phyloP scores from a whole-genome alignment of 2,888 invertebrate species.

The Incurvaria masculella region DNA sequence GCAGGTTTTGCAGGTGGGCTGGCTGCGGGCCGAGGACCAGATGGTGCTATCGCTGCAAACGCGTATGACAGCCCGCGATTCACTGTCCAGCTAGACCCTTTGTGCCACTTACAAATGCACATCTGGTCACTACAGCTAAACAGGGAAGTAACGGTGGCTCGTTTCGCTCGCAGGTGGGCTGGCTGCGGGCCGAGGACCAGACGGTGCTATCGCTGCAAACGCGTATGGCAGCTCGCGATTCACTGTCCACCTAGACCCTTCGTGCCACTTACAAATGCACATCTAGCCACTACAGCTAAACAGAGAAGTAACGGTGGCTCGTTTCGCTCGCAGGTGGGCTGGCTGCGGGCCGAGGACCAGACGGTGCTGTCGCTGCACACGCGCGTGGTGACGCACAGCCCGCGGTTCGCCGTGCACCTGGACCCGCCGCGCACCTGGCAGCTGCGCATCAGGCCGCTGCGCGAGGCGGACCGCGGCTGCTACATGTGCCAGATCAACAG shows the following conservation, averaged over 20 bases:
- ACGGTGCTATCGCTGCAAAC: conserved; percentile 86
- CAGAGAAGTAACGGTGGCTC: not conserved
- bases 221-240: conserved; percentile 81
- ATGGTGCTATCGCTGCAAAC: conserved; percentile 86
- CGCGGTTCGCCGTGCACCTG: conserved; percentile 76
- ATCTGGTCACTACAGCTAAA: conserved; percentile 75
- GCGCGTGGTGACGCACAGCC: conserved; percentile 80
- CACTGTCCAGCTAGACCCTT: conserved; percentile 77
- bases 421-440: conserved; percentile 85
- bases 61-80: conserved; percentile 80
- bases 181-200: conserved; percentile 87
- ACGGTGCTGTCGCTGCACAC: conserved; percentile 86
- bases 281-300: conserved; percentile 62
- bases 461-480: conserved; percentile 77
- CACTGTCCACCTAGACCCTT: conserved; percentile 77
- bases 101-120: conserved; percentile 81
- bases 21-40: conserved; percentile 87
- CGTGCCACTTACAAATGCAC: conserved; percentile 81
- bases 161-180: conserved; percentile 67
- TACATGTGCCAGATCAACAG: conserved; percentile 93
- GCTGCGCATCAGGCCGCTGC: conserved; percentile 76
- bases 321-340: conserved; percentile 68
- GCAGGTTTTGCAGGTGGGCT: conserved; percentile 75
- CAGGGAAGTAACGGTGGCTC: too few relatives aligned
- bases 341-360: conserved; percentile 87